Percentiles rank a stretch among this genome's conserved stretches.
Conservation (phyloP, 2,113 vertebrate genomes). For the Ceuthmochares aereus region DNA sequence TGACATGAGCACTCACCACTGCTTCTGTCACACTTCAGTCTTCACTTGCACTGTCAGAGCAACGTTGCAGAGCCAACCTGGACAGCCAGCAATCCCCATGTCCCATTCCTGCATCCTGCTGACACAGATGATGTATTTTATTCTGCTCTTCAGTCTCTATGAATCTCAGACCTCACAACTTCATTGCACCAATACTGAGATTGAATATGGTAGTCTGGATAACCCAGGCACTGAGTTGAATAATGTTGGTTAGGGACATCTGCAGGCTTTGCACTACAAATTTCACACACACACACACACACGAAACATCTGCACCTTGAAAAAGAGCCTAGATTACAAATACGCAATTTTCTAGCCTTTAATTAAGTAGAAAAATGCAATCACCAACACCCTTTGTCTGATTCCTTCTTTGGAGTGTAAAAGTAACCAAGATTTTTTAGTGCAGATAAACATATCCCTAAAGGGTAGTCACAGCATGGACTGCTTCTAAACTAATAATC, state of each 20-base stretch:
- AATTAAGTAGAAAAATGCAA: background rate
- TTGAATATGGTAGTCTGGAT: background rate
- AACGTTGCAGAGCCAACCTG: background rate
- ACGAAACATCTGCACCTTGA: background rate
- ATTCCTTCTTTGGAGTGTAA: background rate
- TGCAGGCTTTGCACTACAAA: background rate
- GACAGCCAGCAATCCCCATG: background rate
- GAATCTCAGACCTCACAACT: background rate
- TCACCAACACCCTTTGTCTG: background rate
- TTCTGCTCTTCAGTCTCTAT: background rate
- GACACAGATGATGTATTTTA: background rate
- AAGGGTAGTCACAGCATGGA: slow-evolving; percentile 28
- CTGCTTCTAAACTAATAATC: slow-evolving; percentile 67
- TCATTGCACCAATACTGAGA: background rate
- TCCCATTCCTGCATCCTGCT: background rate
- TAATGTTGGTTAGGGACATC: background rate
- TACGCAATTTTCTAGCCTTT: background rate
- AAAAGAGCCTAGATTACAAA: background rate
- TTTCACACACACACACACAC: background rate
- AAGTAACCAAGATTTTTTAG: background rate
- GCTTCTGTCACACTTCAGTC: background rate
- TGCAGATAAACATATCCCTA: background rate
- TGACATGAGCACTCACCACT: background rate
- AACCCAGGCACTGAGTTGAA: background rate
- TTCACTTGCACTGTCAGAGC: background rate